Evolutionary conservation across 2,888 invertebrate genomes (phyloP).

Genomic region (Eupithecia insigniata): DNA sequence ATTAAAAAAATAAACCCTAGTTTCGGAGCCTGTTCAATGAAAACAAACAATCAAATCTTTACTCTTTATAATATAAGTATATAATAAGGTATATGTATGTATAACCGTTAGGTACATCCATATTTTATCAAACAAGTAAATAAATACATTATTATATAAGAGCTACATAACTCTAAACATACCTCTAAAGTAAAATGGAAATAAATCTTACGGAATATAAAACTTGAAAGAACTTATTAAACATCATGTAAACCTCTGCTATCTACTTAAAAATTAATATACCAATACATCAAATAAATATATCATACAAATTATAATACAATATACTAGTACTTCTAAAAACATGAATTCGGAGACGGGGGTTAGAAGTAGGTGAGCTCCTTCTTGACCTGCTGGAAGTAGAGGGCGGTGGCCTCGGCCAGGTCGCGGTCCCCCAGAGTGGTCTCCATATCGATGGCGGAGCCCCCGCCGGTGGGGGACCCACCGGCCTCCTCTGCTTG

Average conservation of each 20-base stretch:
- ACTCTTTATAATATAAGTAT: too few relatives aligned
- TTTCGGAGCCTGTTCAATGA: too few relatives aligned
- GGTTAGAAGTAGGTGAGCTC: conserved; percentile 39
- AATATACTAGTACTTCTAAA: background rate
- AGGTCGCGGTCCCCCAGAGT: conserved; percentile 64
- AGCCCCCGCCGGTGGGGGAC: conserved; percentile 45
- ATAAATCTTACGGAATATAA: background rate
- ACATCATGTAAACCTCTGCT: background rate
- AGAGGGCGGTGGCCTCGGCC: conserved; percentile 58
- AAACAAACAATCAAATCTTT: too few relatives aligned
- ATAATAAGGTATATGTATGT: too few relatives aligned
- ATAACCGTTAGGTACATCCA: background rate
- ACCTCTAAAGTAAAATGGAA: background rate
- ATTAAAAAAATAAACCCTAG: too few relatives aligned
- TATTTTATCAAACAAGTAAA: background rate
- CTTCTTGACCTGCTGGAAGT: conserved; percentile 57
- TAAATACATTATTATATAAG: background rate
- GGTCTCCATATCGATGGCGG: conserved; percentile 51
- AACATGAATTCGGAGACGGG: too few relatives aligned
- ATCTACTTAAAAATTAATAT: background rate
- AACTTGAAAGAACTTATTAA: background rate
- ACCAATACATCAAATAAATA: background rate
- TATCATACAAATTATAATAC: background rate
- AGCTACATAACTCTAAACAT: background rate
- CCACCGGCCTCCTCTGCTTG: conserved; percentile 61